A percentile compares a stretch with the other conserved stretches of the same genome.
phyloP scores from a whole-genome alignment of 2,888 invertebrate species.

The Cheilosia vulpina region DNA sequence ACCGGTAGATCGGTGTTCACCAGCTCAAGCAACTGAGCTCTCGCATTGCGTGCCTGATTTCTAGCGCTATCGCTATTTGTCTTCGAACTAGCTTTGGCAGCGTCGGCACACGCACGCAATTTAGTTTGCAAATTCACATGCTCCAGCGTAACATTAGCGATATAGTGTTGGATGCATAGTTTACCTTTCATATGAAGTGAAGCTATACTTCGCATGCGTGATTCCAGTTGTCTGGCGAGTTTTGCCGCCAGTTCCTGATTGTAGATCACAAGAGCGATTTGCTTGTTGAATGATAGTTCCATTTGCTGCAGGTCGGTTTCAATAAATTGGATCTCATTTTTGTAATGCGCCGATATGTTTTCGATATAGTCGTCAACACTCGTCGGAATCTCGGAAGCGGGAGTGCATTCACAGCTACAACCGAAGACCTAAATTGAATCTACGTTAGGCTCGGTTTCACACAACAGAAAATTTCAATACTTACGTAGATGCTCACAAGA shows the following conservation, averaged over 20 bases:
- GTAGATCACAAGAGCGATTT: conserved; percentile 32
- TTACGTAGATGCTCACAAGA: conserved; percentile 13
- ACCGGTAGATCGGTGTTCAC: conserved; percentile 28
- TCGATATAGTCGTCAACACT: conserved; percentile 59
- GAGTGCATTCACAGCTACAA: conserved; percentile 13
- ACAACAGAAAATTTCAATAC: neutral
- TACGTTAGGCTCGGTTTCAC: neutral
- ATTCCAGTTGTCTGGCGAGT: conserved; percentile 42
- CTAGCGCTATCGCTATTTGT: conserved; percentile 39
- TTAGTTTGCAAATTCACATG: conserved; percentile 48
- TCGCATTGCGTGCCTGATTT: conserved; percentile 36
- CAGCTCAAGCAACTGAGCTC: conserved; percentile 40
- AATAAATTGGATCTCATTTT: conserved; percentile 55
- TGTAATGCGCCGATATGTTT: conserved; percentile 59
- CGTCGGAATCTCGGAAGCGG: neutral
- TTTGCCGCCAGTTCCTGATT: conserved; percentile 50
- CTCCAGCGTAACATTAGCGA: conserved; percentile 54
- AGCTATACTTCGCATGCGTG: conserved; percentile 52
- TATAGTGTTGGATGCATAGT: conserved; percentile 59
- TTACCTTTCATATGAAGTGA: conserved; percentile 51
- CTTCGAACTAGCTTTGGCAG: conserved; percentile 26
- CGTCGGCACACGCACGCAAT: conserved; percentile 51
- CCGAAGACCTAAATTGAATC: conserved; percentile 20
- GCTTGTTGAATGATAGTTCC: conserved; percentile 37
- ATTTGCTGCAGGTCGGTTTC: conserved; percentile 41